Percentiles rank a stretch among this genome's conserved stretches.
These are phyloP conservation scores for Craterocephalus amniculus DNA, from an alignment of 2,797 vertebrate species.

Conservation along the genomic window DNA sequence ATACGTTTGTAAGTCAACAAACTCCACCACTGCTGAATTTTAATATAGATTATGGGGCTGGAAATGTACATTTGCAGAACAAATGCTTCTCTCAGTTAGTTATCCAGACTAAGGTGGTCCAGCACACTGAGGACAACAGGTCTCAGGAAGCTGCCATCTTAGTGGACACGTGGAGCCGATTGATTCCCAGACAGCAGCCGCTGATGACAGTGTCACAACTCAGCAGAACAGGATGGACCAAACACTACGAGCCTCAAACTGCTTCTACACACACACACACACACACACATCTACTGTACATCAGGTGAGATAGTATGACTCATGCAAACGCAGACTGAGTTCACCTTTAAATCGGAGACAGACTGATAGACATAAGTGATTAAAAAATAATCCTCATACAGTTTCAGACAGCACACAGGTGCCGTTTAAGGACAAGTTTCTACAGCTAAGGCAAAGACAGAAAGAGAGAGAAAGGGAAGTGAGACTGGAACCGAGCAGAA, in stretches of 20 bases:
- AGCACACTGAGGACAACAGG: slow-evolving; percentile 38
- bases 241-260: slow-evolving; percentile 26
- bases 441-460: slow-evolving; percentile 18
- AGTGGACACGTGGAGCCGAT: slow-evolving; percentile 42
- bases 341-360: slow-evolving; percentile 8
- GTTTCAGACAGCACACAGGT: slow-evolving; percentile 7
- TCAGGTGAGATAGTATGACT: slow-evolving; percentile 14
- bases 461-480: slow-evolving; percentile 38
- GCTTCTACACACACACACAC: slow-evolving; percentile 27
- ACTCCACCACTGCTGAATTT: not conserved
- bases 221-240: slow-evolving; percentile 39
- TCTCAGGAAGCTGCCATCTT: slow-evolving; percentile 52
- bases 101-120: slow-evolving; percentile 60
- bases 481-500: slow-evolving; percentile 51
- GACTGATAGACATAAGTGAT: not conserved
- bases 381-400: not conserved
- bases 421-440: not conserved
- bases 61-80: slow-evolving; percentile 47
- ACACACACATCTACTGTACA: too few species aligned
- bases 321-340: slow-evolving; percentile 22
- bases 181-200: slow-evolving; percentile 33
- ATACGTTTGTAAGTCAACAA: slow-evolving; percentile 13
- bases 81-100: slow-evolving; percentile 64
- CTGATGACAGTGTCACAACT: slow-evolving; percentile 51
- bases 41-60: slow-evolving; percentile 35